phyloP scores from a whole-genome alignment of 2,113 vertebrate genomes.

The Hymenochirus boettgeri region DNA sequence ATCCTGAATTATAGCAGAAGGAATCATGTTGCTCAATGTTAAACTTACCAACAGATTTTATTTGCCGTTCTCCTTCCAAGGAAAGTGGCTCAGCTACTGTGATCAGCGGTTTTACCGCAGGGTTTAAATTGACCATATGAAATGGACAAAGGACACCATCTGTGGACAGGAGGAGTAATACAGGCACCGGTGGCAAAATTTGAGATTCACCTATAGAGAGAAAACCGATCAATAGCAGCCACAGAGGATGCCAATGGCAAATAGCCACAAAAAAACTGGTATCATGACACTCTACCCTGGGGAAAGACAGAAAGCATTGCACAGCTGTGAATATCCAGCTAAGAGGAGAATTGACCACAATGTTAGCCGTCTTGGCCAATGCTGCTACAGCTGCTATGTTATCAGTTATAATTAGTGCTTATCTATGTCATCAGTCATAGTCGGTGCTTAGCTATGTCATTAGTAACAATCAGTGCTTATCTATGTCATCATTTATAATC shows the following conservation, averaged over 20 bases:
- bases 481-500: no score
- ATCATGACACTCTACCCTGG: slow-evolving; percentile 13
- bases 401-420: no score
- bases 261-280: accelerated
- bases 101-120: slow-evolving; percentile 67
- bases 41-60: slow-evolving; percentile 65
- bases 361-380: no score
- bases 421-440: no score
- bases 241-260: neutral
- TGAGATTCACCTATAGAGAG: slow-evolving; percentile 73
- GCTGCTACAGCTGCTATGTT: no score
- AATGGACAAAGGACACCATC: slow-evolving; percentile 92
- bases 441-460: no score
- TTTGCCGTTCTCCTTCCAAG: slow-evolving; percentile 73
- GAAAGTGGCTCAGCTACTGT: slow-evolving; percentile 51
- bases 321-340: no score
- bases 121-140: slow-evolving; percentile 85
- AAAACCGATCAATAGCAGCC: neutral
- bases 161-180: slow-evolving; percentile 85
- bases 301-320: neutral
- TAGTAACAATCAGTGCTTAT: no score
- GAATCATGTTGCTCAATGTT: no score
- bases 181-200: slow-evolving; percentile 75
- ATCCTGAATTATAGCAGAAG: no score
- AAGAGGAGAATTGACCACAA: no score